A percentile compares a stretch with the other conserved stretches of the same genome.
These are phyloP conservation scores for Harpagifer antarcticus DNA, from an alignment of 2,797 vertebrate species.

Conservation along the genomic window DNA sequence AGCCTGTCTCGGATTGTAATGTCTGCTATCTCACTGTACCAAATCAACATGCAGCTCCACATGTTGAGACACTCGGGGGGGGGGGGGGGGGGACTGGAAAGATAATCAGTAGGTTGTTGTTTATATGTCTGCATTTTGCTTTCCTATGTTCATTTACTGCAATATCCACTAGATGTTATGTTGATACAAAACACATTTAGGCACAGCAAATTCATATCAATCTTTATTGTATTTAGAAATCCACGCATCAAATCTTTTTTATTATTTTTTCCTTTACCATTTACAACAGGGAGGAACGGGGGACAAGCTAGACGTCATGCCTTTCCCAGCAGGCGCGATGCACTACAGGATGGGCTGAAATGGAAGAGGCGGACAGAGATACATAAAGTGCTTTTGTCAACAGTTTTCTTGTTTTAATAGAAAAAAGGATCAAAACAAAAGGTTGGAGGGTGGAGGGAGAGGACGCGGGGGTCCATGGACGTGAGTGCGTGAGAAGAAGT, in stretches of 20 bases:
- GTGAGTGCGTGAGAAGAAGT: conserved; percentile 74
- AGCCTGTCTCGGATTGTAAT: conserved; percentile 59
- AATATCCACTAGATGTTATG: neutral
- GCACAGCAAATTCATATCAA: conserved; percentile 85
- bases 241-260: conserved; percentile 85
- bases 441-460: conserved; percentile 73
- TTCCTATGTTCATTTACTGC: neutral
- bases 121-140: neutral
- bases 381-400: conserved; percentile 99
- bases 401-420: conserved; percentile 86
- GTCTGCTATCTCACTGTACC: conserved; percentile 26
- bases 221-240: conserved; percentile 92
- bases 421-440: conserved; percentile 85
- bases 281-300: conserved; percentile 79
- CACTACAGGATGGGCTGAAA: conserved; percentile 84
- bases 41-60: conserved; percentile 40
- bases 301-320: conserved; percentile 82
- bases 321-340: conserved; percentile 83
- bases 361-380: conserved; percentile 69
- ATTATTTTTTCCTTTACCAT: conserved; percentile 77
- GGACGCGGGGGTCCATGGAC: conserved; percentile 47
- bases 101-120: neutral
- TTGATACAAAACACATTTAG: conserved; percentile 3
- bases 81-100: conserved; percentile 22
- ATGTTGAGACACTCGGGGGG: conserved; percentile 14